These are phyloP conservation scores for Oxystoma pomonae DNA, from an alignment of 2,888 invertebrate genomes.

Conservation along the genomic window DNA sequence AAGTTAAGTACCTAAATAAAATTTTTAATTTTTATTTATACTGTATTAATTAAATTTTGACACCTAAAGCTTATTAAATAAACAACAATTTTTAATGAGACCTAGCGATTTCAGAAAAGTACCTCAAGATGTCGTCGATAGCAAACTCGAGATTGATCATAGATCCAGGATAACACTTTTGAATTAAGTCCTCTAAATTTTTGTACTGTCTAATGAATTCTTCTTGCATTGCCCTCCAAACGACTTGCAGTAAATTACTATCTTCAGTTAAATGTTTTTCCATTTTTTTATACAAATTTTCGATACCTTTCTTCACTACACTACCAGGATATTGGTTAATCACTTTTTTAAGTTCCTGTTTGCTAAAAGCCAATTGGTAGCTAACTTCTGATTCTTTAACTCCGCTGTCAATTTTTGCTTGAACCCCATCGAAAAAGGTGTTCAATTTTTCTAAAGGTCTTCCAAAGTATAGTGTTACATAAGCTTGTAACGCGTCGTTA, in stretches of 20 bases:
- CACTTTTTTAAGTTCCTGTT: conserved; percentile 92
- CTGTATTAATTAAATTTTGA: too few relatives aligned
- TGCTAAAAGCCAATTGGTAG: conserved; percentile 95
- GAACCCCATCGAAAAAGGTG: conserved; percentile 95
- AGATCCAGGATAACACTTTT: conserved; percentile 93
- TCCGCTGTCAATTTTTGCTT: conserved; percentile 88
- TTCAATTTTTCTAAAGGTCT: conserved; percentile 87
- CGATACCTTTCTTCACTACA: conserved; percentile 75
- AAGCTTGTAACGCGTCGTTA: conserved; percentile 82
- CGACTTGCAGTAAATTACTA: conserved; percentile 90
- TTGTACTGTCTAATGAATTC: conserved; percentile 97
- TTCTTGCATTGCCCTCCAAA: conserved; percentile 99
- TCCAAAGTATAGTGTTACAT: conserved; percentile 94
- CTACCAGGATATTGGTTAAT: conserved; percentile 91
- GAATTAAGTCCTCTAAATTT: conserved; percentile 86
- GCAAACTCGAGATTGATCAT: conserved; percentile 92
- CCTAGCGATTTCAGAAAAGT: conserved; percentile 97
- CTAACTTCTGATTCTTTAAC: conserved; percentile 96
- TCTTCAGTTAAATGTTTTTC: conserved; percentile 97
- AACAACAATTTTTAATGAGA: conserved; percentile 61
- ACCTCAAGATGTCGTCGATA: conserved; percentile 91
- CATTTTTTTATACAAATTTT: conserved; percentile 90
- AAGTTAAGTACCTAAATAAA: too few relatives aligned
- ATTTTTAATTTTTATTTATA: too few relatives aligned
- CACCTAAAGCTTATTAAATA: too few relatives aligned